Conservation (phyloP, 2,113 vertebrate genomes). For the Jacana jacana region DNA sequence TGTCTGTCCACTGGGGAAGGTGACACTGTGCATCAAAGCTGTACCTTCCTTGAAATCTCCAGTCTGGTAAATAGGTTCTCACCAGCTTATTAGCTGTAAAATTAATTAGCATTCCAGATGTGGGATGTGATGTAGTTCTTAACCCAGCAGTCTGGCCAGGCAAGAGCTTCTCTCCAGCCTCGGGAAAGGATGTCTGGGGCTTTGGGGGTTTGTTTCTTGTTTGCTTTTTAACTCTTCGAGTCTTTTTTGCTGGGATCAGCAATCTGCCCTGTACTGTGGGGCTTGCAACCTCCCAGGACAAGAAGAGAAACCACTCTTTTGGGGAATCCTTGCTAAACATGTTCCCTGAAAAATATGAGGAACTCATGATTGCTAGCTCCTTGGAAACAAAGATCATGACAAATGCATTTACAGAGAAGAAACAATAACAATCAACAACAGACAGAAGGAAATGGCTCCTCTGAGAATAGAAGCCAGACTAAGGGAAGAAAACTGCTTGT, state of each 20-base stretch:
- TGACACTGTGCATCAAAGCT: neutral
- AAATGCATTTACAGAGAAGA: constrained; percentile 5
- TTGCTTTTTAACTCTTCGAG: neutral
- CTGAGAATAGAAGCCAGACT: neutral
- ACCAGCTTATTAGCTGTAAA: constrained; percentile 9
- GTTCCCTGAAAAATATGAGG: constrained; percentile 1
- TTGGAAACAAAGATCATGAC: neutral
- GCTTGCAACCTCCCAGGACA: neutral
- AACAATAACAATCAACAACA: neutral
- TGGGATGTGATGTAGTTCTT: neutral
- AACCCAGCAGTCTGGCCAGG: neutral
- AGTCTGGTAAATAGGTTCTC: neutral
- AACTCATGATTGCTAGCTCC: neutral
- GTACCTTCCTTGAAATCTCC: neutral
- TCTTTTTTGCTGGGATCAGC: neutral
- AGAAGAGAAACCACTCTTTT: neutral
- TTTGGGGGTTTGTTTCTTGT: neutral
- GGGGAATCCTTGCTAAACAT: neutral
- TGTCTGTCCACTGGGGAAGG: neutral
- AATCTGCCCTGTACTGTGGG: neutral
- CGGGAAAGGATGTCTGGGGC: neutral
- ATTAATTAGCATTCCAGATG: neutral
- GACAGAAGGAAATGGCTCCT: neutral
- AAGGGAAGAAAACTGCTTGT: neutral
- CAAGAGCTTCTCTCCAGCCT: neutral